A percentile compares a stretch with the other conserved stretches of the same genome.
phyloP scores from a whole-genome alignment of 64 coral and sea anemone species.

The Dendrophyllia cribrosa region DNA sequence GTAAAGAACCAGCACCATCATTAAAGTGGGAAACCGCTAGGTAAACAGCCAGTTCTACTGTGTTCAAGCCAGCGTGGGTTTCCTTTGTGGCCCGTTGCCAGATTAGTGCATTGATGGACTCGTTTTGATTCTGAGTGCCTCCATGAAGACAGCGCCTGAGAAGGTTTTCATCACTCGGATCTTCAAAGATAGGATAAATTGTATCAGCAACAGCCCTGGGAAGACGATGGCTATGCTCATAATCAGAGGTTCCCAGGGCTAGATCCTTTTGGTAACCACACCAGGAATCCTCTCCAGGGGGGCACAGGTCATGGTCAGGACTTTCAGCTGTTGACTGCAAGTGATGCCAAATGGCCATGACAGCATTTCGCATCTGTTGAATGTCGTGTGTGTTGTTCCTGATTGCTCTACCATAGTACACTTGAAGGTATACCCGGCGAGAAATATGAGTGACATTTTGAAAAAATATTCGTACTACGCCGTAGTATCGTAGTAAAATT shows the following conservation, averaged over 20 bases:
- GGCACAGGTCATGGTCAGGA: conserved; percentile 60
- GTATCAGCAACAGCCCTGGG: too few relatives aligned
- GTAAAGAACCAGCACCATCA: too few relatives aligned
- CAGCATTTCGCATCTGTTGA: conserved; percentile 60
- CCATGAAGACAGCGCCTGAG: too few relatives aligned
- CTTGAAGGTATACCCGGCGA: background rate
- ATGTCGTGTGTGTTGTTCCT: conserved; percentile 65
- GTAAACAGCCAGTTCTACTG: too few relatives aligned
- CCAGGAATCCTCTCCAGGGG: conserved; percentile 50
- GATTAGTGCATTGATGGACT: too few relatives aligned
- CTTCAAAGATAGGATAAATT: too few relatives aligned
- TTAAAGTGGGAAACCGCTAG: too few relatives aligned
- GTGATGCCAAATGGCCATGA: conserved; percentile 69
- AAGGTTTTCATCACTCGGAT: too few relatives aligned
- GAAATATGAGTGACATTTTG: background rate
- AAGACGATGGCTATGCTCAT: too few relatives aligned
- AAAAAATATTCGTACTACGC: background rate
- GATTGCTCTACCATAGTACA: conserved; percentile 61
- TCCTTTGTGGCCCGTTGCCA: too few relatives aligned
- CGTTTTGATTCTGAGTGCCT: too few relatives aligned
- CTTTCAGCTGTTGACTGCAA: conserved; percentile 56
- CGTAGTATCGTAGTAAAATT: background rate
- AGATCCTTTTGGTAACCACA: conserved; percentile 67
- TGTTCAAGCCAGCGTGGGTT: too few relatives aligned
- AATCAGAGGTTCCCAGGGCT: conserved; percentile 55